Conservation (phyloP, 2,888 invertebrate species). For the Clusia tigrina region DNA sequence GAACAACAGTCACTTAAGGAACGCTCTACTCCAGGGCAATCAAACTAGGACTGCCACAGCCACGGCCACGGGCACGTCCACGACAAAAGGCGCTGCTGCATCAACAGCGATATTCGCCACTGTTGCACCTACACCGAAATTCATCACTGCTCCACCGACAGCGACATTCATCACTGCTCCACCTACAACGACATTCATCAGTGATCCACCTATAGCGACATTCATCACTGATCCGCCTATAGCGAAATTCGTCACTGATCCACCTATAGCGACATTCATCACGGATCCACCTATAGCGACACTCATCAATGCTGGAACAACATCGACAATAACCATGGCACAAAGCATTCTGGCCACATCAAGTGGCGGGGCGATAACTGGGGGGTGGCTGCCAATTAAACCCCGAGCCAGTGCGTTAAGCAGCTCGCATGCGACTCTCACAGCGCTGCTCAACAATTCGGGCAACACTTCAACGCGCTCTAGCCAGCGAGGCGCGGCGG, state of each 20-base stretch:
- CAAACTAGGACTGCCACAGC: constrained; percentile 10
- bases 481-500: not conserved
- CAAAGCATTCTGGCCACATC: not conserved
- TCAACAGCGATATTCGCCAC: constrained; percentile 13
- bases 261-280: too few relatives aligned
- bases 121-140: constrained; percentile 13
- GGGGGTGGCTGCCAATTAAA: constrained; percentile 24
- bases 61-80: constrained; percentile 8
- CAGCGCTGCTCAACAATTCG: constrained; percentile 60
- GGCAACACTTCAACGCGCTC: constrained; percentile 27
- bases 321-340: too few relatives aligned
- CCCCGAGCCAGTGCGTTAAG: constrained; percentile 55
- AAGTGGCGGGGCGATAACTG: constrained; percentile 19
- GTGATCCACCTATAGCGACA: constrained; percentile 13
- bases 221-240: constrained; percentile 15
- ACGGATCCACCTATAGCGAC: too few relatives aligned
- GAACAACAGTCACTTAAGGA: constrained; percentile 57
- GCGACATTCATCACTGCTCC: constrained; percentile 15
- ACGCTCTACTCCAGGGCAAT: constrained; percentile 58
- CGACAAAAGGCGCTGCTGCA: constrained; percentile 10
- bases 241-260: too few relatives aligned
- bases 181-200: constrained; percentile 12
- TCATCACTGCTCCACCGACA: constrained; percentile 14
- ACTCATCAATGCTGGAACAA: too few relatives aligned
- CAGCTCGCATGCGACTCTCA: constrained; percentile 63